Conservation (phyloP, 2,888 invertebrate species). For the Globia sparganii region DNA sequence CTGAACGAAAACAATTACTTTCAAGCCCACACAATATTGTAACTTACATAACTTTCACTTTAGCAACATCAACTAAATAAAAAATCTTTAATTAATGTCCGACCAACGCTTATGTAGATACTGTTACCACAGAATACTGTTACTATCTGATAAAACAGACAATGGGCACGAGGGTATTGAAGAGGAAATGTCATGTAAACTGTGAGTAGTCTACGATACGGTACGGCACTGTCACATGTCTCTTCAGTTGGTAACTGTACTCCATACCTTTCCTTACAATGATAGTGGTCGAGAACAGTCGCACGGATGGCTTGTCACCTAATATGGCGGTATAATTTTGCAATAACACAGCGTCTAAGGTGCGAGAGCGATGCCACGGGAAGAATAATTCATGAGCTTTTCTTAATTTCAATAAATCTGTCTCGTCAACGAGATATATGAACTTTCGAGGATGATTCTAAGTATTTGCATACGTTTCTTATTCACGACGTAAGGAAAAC, state of each 20-base stretch:
- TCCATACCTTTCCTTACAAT: constrained; percentile 64
- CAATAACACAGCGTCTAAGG: constrained; percentile 71
- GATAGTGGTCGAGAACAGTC: constrained; percentile 54
- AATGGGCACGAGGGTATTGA: constrained; percentile 60
- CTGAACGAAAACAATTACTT: constrained; percentile 49
- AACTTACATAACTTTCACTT: constrained; percentile 50
- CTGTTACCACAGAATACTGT: too few species aligned
- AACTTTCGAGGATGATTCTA: constrained; percentile 47
- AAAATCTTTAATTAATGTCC: constrained; percentile 44
- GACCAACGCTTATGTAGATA: constrained; percentile 25
- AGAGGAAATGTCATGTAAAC: constrained; percentile 69
- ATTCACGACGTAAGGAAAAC: constrained; percentile 27
- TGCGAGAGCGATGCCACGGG: constrained; percentile 66
- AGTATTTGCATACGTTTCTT: constrained; percentile 56
- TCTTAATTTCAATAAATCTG: constrained; percentile 71
- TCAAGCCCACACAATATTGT: constrained; percentile 47
- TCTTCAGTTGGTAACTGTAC: constrained; percentile 61
- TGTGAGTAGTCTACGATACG: constrained; percentile 52
- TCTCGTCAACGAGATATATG: constrained; percentile 52
- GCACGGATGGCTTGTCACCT: constrained; percentile 60
- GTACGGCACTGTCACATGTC: constrained; percentile 57
- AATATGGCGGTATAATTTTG: constrained; percentile 70
- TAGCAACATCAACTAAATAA: constrained; percentile 34
- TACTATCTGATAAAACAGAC: constrained; percentile 54
- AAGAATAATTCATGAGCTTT: constrained; percentile 80